Evolutionary conservation across 23 tunicate genomes (phyloP).

Genomic region (Ciona savignyi): DNA sequence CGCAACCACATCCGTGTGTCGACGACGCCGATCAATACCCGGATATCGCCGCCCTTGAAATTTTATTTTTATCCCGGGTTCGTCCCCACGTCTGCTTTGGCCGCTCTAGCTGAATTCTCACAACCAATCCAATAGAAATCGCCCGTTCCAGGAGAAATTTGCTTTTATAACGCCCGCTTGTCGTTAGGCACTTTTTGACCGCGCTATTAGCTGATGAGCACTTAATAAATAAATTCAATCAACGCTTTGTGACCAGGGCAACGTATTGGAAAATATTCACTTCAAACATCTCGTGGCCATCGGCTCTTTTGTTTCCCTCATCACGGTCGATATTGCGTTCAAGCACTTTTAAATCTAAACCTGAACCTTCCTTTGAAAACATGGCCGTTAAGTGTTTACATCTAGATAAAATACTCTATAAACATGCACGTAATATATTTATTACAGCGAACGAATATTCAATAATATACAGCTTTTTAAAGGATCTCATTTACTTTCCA

Average conservation of each 20-base stretch:
- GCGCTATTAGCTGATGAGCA: not conserved
- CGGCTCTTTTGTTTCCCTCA: not conserved
- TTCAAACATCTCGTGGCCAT: not conserved
- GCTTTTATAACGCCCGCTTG: too few relatives aligned
- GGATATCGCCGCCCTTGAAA: not conserved
- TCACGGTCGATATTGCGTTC: not conserved
- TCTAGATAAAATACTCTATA: too few relatives aligned
- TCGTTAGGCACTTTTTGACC: too few relatives aligned
- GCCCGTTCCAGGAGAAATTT: too few relatives aligned
- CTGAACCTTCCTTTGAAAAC: too few relatives aligned
- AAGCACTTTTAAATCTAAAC: not conserved
- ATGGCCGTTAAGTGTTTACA: too few relatives aligned
- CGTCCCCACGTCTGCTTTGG: not conserved
- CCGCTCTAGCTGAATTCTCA: not conserved
- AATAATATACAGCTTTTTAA: too few relatives aligned
- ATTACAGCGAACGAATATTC: too few relatives aligned
- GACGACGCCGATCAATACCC: constrained; percentile 2
- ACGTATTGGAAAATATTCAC: not conserved
- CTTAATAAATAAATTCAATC: not conserved
- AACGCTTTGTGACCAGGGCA: not conserved
- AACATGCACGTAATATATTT: too few relatives aligned
- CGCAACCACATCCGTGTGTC: not conserved
- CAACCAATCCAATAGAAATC: too few relatives aligned
- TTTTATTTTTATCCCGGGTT: not conserved
- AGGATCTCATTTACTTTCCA: too few relatives aligned